These are phyloP conservation scores for Peromyscus nudipes DNA, from an alignment of 2,797 vertebrate species.

Conservation along the genomic window DNA sequence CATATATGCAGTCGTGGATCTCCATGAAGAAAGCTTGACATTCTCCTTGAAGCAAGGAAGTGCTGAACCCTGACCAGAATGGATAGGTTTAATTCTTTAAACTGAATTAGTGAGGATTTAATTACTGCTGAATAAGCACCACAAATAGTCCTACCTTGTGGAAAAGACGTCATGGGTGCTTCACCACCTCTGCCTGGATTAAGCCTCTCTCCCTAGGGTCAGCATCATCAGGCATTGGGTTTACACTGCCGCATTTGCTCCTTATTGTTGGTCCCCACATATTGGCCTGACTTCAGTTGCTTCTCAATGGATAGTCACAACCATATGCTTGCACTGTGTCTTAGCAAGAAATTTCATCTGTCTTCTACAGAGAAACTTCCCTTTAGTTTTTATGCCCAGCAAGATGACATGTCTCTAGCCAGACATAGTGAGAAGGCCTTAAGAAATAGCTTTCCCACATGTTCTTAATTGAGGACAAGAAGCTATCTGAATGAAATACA, in stretches of 20 bases:
- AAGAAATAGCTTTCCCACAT: not conserved
- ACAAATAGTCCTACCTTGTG: not conserved
- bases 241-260: not conserved
- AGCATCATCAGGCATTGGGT: not conserved
- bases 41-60: not conserved
- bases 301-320: not conserved
- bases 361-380: constrained; percentile 18
- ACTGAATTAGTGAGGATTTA: not conserved
- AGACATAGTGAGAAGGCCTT: not conserved
- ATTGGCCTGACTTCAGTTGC: not conserved
- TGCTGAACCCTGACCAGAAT: not conserved
- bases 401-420: constrained; percentile 6
- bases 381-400: not conserved
- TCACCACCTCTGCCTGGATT: not conserved
- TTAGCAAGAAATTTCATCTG: constrained; percentile 4
- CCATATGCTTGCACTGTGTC: not conserved
- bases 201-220: not conserved
- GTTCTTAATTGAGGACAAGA: not conserved
- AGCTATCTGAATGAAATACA: not conserved
- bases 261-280: not conserved
- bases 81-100: not conserved
- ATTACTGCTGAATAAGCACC: not conserved
- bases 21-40: not conserved
- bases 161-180: not conserved
- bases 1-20: not conserved